Percentiles rank a stretch among this genome's conserved stretches.
phyloP scores from a whole-genome alignment of 2,113 vertebrate species.

The Hyaena hyaena region DNA sequence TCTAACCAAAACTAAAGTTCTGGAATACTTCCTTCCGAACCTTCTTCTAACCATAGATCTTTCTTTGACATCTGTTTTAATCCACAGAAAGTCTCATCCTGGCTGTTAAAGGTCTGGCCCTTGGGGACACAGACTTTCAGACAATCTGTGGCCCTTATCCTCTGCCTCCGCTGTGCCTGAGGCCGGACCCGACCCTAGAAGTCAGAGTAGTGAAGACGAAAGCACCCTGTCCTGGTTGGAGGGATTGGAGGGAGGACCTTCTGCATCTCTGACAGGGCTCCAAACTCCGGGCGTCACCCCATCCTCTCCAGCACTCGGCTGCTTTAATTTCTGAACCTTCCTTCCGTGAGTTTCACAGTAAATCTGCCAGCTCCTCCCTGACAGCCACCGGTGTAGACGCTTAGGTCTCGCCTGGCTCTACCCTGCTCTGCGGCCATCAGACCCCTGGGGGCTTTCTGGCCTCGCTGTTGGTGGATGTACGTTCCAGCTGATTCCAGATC shows the following conservation, averaged over 20 bases:
- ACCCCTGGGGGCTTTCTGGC: not conserved
- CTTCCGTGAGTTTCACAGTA: not conserved
- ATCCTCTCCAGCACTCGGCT: not conserved
- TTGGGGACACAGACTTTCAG: not conserved
- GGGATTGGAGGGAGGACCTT: no score
- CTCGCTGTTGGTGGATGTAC: not conserved
- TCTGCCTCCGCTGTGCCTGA: not conserved
- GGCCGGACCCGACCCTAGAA: not conserved
- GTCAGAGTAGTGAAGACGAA: fast-evolving
- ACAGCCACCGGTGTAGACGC: fast-evolving
- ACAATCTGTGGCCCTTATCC: not conserved
- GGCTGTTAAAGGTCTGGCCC: not conserved
- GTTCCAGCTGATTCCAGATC: no score
- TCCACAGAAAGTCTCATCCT: not conserved
- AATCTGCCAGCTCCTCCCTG: not conserved
- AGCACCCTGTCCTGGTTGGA: fast-evolving
- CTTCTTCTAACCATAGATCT: not conserved
- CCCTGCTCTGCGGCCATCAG: not conserved
- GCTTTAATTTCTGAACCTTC: not conserved
- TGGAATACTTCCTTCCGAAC: not conserved
- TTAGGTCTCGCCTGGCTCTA: not conserved
- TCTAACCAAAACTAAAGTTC: not conserved
- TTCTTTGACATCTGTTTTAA: not conserved
- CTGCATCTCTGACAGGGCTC: not conserved
- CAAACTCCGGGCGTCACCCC: not conserved